Evolutionary conservation across 2,113 vertebrate species (phyloP), one percentile per base, ranked within the genome.

Genomic region (Halichoerus grypus): DNA sequence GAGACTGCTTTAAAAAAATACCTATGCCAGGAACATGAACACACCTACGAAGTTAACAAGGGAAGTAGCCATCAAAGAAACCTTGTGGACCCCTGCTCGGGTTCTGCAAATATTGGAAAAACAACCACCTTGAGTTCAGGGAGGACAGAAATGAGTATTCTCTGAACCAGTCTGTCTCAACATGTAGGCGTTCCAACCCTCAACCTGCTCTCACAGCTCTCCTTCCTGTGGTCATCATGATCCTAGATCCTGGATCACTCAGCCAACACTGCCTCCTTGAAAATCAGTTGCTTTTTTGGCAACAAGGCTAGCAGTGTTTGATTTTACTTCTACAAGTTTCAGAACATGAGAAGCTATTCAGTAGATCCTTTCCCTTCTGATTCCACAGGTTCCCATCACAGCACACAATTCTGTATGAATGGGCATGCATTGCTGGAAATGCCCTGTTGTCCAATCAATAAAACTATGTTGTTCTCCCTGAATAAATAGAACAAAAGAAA

Each of bases 1-100:
- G 65, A 91, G 77, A 67, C 91, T 96, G 39, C 85, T 95, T 97
- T 88, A 96, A 95, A 74, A 96, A 95, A 95, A 96, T 46, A 93
- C 91, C 89, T 97, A 53, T 90, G 72, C 90, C 82, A 74, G 89
- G 42, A 95, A 89, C 59, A 96, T 12, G 79, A 89, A 79, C 74
- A 98, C 87, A 93, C 86, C 87, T 93, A 81, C 36, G 49, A 95
- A 89, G 90, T 74, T 71, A 96, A 91, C 65, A 93, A 89, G 80
- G 57, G 72, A 96, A 96, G 42, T 4, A 89, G 49, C 86, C 82
- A 89, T 83, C 93, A 95, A 79, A 96, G 82, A 93, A 89, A 57
- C 7, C 72, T 51, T 80, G 76, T 89, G 49, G 89, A 96, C 74
- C 81, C 86, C 74, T 83, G 49, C 49, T 84, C 74, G 55, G 14